Base-by-base conservation (phyloP, 2,113 vertebrate genomes). In the Mirounga angustirostris region DNA sequence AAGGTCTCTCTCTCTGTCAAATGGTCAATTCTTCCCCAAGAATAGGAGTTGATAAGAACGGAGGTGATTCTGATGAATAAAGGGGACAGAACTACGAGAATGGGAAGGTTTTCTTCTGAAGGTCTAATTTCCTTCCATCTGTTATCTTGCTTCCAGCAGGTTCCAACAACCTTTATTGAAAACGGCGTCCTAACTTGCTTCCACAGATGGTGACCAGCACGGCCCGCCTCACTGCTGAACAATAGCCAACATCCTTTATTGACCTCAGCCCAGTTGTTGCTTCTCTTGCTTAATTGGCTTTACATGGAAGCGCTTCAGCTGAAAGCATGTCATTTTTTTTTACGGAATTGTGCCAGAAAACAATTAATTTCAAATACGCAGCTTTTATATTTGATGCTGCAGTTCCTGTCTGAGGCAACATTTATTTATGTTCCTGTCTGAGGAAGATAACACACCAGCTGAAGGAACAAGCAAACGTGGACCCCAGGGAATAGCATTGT, bases 341-440 rank as follows among this genome's bases (percentile, higher is more conserved):
- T 21, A 88, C 18, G 5, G 21, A 71, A 97, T 88, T 30, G 46
- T 43, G 95, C 98, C 95, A 98, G 88, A 95, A 98, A 97, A 7
- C 81, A 94, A 98, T 97, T 97, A 97, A 86, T 58, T 97, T 88
- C 16, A 97, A 97, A 94, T 54, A 79, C 71, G 85, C 8, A 59
- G n/a, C 85, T 94, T 98, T 98, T 97, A 28, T 83, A 63, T 97
- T 97, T 82, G 26, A 94, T 97, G 97, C 21, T 59, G 85, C 46
- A 73, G 78, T 94, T 97, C 81, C 92, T 93, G 85, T 98, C 54
- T 96, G 98, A 98, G 71, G 98, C 92, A 98, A 95, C 96, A 97
- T 82, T 91, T 98, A 93, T 98, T 98, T 98, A 61, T 96, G 91
- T 95, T 98, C 96, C 98, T 98, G 93, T 97, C 30, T 91, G 86